Conservation (phyloP, 2,113 vertebrate species). For the Neomonachus schauinslandi region DNA sequence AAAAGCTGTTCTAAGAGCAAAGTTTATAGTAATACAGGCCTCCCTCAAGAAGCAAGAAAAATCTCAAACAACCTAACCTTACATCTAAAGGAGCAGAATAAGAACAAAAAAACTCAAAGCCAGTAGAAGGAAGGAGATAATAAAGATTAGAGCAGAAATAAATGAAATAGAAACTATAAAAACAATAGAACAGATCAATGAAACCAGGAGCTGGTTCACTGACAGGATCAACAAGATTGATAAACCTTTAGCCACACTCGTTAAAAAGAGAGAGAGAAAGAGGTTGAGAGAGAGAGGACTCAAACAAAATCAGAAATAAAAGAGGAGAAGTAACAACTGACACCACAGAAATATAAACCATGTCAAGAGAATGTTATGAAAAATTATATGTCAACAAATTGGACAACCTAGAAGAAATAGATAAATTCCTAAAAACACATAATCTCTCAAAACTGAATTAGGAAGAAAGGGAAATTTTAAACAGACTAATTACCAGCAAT, state of each 20-base stretch:
- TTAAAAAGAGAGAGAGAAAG: neutral
- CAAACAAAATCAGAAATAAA: neutral
- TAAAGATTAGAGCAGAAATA: neutral
- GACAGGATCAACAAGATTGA: neutral
- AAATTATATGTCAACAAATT: neutral
- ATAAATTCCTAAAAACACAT: neutral
- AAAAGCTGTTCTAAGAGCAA: neutral
- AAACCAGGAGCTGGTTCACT: neutral
- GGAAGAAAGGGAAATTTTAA: neutral
- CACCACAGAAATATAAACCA: neutral
- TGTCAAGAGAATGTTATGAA: neutral
- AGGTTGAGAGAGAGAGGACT: neutral
- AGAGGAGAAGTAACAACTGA: neutral
- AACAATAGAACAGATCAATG: neutral
- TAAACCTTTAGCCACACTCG: neutral
- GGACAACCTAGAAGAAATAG: neutral
- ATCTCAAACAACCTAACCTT: neutral
- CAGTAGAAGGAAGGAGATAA: neutral
- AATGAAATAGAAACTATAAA: neutral
- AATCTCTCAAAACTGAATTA: neutral
- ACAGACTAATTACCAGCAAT: neutral
- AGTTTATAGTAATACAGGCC: neutral
- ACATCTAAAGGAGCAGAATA: neutral
- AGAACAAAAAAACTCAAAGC: neutral
- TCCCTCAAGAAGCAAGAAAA: neutral